A percentile compares a stretch with the other conserved stretches of the same genome.
phyloP scores from a whole-genome alignment of 2,888 invertebrate species.

The Chrysolina americana region DNA sequence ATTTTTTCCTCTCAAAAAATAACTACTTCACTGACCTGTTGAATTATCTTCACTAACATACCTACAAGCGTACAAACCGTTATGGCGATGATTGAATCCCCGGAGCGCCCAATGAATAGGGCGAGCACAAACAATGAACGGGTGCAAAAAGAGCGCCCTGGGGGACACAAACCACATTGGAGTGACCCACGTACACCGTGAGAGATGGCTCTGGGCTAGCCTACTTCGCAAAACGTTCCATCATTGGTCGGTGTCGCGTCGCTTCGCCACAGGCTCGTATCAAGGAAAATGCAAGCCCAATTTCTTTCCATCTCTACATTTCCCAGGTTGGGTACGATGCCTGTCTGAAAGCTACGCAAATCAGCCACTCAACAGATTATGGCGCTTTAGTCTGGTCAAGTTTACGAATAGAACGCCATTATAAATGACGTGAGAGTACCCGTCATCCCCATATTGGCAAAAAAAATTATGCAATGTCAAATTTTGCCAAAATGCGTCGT shows the following conservation, averaged over 20 bases:
- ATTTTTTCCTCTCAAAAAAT: too few relatives aligned
- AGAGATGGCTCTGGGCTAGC: conserved; percentile 6
- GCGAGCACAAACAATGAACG: neutral
- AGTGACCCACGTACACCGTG: conserved; percentile 5
- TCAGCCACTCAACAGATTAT: too few relatives aligned
- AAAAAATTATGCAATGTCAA: too few relatives aligned
- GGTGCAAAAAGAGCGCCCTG: neutral
- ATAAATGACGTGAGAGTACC: too few relatives aligned
- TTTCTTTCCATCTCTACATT: too few relatives aligned
- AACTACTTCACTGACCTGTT: neutral
- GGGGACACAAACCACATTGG: conserved; percentile 7
- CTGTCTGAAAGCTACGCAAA: too few relatives aligned
- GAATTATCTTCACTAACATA: neutral
- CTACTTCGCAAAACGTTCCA: conserved; percentile 1
- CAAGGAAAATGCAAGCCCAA: neutral
- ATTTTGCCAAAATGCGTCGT: too few relatives aligned
- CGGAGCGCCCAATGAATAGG: neutral
- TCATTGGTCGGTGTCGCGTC: conserved; percentile 14
- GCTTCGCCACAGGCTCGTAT: neutral
- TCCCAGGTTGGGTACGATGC: too few relatives aligned
- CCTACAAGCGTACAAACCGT: neutral
- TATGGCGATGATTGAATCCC: neutral
- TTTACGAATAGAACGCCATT: too few relatives aligned
- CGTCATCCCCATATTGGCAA: too few relatives aligned
- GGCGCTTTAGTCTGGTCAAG: too few relatives aligned